phyloP scores from a whole-genome alignment of 35 echinoderm and acorn worm genomes.

The Anneissia japonica region DNA sequence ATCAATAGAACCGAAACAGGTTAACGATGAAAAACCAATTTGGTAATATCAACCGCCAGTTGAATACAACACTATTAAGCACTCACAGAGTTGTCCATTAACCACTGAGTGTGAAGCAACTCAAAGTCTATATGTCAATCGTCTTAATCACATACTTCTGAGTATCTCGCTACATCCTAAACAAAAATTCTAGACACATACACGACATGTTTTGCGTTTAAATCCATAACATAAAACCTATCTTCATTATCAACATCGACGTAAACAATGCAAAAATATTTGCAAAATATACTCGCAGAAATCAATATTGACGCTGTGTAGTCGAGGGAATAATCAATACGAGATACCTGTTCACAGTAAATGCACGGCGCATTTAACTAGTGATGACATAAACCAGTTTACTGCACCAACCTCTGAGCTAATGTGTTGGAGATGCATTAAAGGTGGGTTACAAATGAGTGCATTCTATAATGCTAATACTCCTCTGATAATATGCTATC shows the following conservation, averaged over 20 bases:
- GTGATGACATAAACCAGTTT: background rate
- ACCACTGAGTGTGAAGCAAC: background rate
- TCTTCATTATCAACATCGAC: background rate
- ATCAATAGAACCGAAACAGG: background rate
- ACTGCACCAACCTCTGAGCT: background rate
- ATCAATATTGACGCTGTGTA: background rate
- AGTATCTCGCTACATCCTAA: too few relatives aligned
- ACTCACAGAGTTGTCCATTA: background rate
- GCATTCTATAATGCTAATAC: background rate
- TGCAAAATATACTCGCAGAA: background rate
- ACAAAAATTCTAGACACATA: too few relatives aligned
- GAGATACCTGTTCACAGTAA: background rate
- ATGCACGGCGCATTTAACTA: background rate
- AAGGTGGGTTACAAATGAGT: background rate
- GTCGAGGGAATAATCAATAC: background rate
- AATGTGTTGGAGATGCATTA: background rate
- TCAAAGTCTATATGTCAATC: too few relatives aligned
- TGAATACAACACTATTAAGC: background rate
- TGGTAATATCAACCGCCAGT: background rate
- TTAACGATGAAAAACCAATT: background rate
- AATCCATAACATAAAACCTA: background rate
- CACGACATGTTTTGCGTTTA: too few relatives aligned
- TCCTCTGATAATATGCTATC: background rate
- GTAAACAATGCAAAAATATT: background rate
- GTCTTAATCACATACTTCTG: too few relatives aligned